phyloP scores from a whole-genome alignment of 2,797 vertebrate genomes.

The Danio albolineatus region DNA sequence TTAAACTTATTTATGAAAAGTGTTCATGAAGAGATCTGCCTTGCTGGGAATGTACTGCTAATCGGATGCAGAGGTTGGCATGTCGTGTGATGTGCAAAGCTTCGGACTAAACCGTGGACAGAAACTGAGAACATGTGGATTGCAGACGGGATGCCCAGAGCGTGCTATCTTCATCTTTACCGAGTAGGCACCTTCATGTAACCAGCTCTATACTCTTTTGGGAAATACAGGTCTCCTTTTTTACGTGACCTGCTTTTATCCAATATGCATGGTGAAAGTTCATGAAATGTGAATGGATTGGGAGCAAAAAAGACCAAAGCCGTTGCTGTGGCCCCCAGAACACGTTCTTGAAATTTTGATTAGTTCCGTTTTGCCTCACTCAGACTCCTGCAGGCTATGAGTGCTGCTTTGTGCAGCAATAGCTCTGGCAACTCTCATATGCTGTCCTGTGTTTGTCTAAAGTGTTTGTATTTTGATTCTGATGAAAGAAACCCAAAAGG shows the following conservation, averaged over 20 bases:
- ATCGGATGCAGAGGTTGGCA: constrained; percentile 54
- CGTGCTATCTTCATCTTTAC: constrained; percentile 64
- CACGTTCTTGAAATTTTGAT: constrained; percentile 60
- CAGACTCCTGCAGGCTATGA: constrained; percentile 43
- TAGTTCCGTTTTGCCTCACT: constrained; percentile 57
- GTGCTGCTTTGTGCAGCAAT: constrained; percentile 65
- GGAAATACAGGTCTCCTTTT: constrained; percentile 15
- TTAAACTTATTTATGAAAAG: constrained; percentile 58
- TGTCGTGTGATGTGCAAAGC: constrained; percentile 27
- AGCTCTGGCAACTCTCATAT: constrained; percentile 75
- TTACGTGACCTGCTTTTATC: constrained; percentile 33
- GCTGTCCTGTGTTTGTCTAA: constrained; percentile 76
- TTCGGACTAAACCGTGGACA: constrained; percentile 4
- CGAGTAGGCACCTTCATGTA: constrained; percentile 71
- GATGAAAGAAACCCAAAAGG: constrained; percentile 74
- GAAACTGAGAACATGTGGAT: constrained; percentile 56
- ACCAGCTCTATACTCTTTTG: constrained; percentile 66
- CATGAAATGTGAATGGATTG: constrained; percentile 30
- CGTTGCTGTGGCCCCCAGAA: constrained; percentile 3
- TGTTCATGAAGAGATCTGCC: constrained; percentile 49
- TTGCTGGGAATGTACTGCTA: constrained; percentile 54
- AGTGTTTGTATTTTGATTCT: constrained; percentile 81
- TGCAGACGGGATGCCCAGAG: constrained; percentile 19
- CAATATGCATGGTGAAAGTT: constrained; percentile 25
- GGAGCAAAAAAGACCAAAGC: constrained; percentile 17